Conservation (phyloP, 1,140 invertebrate genomes). For the Trinorchestia longiramus region DNA sequence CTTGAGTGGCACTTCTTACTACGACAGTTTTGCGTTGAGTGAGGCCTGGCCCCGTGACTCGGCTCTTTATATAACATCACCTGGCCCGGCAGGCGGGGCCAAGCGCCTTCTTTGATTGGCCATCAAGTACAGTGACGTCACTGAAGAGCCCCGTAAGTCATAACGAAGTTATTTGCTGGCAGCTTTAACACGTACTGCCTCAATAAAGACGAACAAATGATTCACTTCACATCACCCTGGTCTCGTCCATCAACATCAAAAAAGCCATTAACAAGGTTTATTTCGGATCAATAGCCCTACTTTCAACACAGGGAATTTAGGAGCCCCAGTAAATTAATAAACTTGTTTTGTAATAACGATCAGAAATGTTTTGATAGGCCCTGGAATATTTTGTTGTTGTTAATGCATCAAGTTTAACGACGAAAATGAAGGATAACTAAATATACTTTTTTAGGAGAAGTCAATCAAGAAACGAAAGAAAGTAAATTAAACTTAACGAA, state of each 20-base stretch:
- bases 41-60: background rate
- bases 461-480: background rate
- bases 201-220: conserved; percentile 27
- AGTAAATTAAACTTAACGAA: background rate
- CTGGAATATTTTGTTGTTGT: background rate
- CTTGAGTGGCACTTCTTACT: background rate
- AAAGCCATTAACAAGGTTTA: background rate
- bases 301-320: background rate
- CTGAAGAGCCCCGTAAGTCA: conserved; percentile 11
- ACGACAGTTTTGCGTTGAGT: background rate
- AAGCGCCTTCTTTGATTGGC: background rate
- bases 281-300: background rate
- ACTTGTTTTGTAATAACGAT: background rate
- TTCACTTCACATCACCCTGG: background rate
- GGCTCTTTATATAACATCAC: conserved; percentile 1
- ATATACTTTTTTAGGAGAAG: background rate
- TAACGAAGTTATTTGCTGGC: background rate
- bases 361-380: background rate
- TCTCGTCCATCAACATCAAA: background rate
- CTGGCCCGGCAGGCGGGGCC: background rate
- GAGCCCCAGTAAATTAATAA: background rate
- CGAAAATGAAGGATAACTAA: background rate
- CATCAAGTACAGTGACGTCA: conserved; percentile 16
- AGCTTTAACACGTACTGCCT: conserved; percentile 38
- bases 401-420: background rate